Conservation (phyloP, 1,140 invertebrate genomes). For the Neotoxoptera formosana region DNA sequence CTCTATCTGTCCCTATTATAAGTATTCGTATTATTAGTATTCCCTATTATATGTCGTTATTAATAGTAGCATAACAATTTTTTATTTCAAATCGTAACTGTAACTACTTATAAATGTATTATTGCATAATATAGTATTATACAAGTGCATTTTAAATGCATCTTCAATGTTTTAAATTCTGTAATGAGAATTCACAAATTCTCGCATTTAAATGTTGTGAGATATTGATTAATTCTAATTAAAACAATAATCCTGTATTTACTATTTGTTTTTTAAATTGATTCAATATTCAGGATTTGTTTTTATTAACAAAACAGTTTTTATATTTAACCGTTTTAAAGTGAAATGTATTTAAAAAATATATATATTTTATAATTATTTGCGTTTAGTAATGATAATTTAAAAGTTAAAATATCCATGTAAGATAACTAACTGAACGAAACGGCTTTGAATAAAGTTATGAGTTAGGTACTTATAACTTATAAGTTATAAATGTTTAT, state of each 20-base stretch:
- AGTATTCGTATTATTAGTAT: no score
- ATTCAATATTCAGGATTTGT: not conserved
- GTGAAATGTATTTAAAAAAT: not conserved
- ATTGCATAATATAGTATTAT: not conserved
- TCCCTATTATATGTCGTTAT: not conserved
- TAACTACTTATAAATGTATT: not conserved
- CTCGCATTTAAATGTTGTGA: not conserved
- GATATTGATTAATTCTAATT: not conserved
- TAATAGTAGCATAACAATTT: not conserved
- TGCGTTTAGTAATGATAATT: no score
- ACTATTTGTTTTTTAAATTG: not conserved
- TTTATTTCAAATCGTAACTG: not conserved
- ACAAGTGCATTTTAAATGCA: not conserved
- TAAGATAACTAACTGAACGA: no score
- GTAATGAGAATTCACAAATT: no score
- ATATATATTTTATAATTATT: not conserved
- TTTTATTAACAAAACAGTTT: not conserved
- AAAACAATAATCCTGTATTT: not conserved
- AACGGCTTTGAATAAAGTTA: no score
- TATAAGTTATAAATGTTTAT: no score
- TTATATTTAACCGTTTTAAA: not conserved
- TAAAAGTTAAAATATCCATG: no score
- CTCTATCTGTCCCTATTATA: not conserved
- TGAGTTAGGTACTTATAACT: no score
- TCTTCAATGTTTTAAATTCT: not conserved